Evolutionary conservation across 2,797 vertebrate genomes (phyloP).

Genomic region (Megaceryle alcyon): DNA sequence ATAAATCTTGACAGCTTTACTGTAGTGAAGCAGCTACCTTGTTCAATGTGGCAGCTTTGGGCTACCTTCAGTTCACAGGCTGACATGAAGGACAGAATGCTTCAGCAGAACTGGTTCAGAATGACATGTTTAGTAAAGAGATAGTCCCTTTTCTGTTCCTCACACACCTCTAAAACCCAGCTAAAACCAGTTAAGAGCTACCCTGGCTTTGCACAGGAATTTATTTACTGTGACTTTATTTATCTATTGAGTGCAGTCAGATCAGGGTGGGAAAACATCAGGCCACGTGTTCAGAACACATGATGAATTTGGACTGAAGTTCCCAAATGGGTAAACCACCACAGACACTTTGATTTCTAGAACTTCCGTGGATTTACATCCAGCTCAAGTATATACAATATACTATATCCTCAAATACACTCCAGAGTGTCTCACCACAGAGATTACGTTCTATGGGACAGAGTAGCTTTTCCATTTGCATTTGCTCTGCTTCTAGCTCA

Average conservation of each 20-base stretch:
- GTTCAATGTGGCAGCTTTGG: background rate
- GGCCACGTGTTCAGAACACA: background rate
- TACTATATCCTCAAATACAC: too few relatives aligned
- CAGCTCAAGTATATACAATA: background rate
- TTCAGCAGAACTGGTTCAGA: background rate
- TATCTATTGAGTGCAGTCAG: background rate
- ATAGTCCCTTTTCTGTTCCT: background rate
- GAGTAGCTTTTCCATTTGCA: background rate
- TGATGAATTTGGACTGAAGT: background rate
- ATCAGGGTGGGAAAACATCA: background rate
- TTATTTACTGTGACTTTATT: background rate
- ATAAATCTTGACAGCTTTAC: background rate
- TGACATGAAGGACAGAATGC: background rate
- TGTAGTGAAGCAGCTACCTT: background rate
- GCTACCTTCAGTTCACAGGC: background rate
- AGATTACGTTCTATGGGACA: background rate
- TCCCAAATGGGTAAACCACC: background rate
- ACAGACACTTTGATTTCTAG: background rate
- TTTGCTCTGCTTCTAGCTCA: background rate
- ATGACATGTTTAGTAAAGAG: background rate
- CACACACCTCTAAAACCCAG: background rate
- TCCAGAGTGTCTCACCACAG: accelerated
- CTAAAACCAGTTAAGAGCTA: background rate
- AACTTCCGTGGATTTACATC: background rate
- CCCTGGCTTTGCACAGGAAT: background rate